A percentile compares a stretch with the other conserved stretches of the same genome.
Conservation (phyloP, 2,797 vertebrate genomes). For the Pseudochaenichthys georgianus region DNA sequence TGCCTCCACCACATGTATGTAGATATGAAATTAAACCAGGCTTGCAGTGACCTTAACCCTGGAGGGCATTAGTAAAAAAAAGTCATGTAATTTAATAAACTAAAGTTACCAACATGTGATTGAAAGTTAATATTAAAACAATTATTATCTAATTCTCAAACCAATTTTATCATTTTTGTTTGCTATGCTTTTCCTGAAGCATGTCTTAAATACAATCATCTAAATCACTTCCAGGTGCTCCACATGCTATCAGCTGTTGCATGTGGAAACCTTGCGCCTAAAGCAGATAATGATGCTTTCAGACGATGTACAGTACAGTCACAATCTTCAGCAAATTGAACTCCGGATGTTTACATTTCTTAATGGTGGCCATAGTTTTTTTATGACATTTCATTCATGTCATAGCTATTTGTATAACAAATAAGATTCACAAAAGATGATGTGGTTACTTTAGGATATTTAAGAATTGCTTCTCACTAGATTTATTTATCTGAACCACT, state of each 20-base stretch:
- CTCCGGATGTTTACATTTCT: neutral
- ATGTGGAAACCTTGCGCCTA: neutral
- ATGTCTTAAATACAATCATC: slow-evolving; percentile 1
- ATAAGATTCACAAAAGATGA: neutral
- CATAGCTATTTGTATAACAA: neutral
- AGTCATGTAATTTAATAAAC: neutral
- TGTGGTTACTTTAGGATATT: neutral
- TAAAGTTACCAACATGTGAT: neutral
- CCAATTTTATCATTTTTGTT: neutral
- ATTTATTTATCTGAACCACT: neutral
- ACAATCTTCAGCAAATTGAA: neutral
- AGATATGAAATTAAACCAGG: neutral
- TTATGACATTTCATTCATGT: neutral
- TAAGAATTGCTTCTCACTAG: neutral
- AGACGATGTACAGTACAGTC: neutral
- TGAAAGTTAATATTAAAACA: neutral
- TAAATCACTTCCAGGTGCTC: neutral
- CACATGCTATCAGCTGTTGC: slow-evolving; percentile 3
- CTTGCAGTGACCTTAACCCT: neutral
- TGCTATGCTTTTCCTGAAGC: too few relatives aligned
- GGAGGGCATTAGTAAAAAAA: neutral
- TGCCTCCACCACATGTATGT: neutral
- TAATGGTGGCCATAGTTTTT: neutral
- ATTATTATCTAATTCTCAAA: neutral
- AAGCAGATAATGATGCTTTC: neutral